Evolutionary conservation across 2,113 vertebrate genomes (phyloP), one percentile per base, ranked within the genome.

Genomic region (Pseudorhombus dupliciocellatus): DNA sequence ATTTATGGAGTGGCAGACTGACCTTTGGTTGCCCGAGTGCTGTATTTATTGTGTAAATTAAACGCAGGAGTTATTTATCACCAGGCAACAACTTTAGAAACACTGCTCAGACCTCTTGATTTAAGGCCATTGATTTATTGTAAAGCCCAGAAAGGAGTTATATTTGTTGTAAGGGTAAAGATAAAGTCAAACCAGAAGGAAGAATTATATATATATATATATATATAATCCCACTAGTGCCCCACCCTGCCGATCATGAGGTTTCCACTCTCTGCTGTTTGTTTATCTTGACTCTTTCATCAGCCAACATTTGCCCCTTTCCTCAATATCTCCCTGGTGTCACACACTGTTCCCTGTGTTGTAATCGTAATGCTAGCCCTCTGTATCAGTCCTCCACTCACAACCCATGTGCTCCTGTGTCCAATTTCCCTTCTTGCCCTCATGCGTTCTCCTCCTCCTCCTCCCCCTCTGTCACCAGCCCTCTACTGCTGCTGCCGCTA

Each of bases 301-400:
- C 68, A n/a, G 24, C 70, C 26, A 75, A 79, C 77, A 58, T 81
- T 67, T 73, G 20, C 51, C 30, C 34, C 79, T 26, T 62, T 83
- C 80, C 59, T 78, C 30, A 0, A 75, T 77, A 59, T 81, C 81
- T 87, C 83, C 75, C 86, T 82, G 73, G 81, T 84, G 79, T 84
- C 81, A 62, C 22, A 16, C 62, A 58, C 53, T 69, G 53, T 70
- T 83, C 80, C 60, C 75, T 26, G 66, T 57, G 55, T 77, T 88
- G 80, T 87, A 61, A 77, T 42, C 77, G 84, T 86, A 85, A 85
- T 82, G 77, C 66, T 77, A 84, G 73, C 81, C 76, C 73, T 67
- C 66, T 77, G 62, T 81, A 81, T 84, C 66, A 34, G 68, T 80
- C 75, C 70, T 76, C 87, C 76, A 72, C 63, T 82, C 73, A 48